phyloP scores from a whole-genome alignment of 1,140 invertebrate genomes.

The Heliconius hewitsoni region DNA sequence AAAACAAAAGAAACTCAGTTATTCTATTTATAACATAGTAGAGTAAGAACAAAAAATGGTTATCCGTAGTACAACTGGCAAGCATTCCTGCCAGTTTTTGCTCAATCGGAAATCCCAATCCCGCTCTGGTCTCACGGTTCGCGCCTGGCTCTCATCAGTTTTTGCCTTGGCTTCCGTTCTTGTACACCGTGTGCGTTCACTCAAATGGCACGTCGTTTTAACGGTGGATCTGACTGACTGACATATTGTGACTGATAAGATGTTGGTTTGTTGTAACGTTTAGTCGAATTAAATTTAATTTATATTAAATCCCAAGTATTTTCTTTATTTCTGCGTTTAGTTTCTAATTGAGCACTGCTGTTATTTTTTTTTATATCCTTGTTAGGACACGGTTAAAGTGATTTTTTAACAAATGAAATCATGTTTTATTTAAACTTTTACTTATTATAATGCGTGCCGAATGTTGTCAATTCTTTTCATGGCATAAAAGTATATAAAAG shows the following conservation, averaged over 20 bases:
- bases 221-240: not conserved
- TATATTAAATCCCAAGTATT: not conserved
- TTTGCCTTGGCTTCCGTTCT: conserved; percentile 41
- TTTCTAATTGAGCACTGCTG: no score
- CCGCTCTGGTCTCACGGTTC: conserved; percentile 35
- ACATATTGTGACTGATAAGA: conserved; percentile 27
- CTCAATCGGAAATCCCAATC: conserved; percentile 35
- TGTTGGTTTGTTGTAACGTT: not conserved
- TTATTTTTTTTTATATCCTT: no score
- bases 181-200: conserved; percentile 30
- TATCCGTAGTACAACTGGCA: conserved; percentile 4
- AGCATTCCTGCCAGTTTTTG: conserved; percentile 33
- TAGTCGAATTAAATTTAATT: not conserved
- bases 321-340: no score
- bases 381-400: no score
- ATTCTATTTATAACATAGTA: conserved; percentile 14
- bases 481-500: no score
- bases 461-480: no score
- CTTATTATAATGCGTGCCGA: no score
- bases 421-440: no score
- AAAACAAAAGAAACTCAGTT: not conserved
- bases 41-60: conserved; percentile 8
- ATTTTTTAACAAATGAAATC: no score
- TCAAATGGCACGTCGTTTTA: conserved; percentile 29
- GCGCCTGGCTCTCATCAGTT: conserved; percentile 44